Base-by-base conservation (phyloP, 1,140 invertebrate genomes). In the Nomia melanderi region DNA sequence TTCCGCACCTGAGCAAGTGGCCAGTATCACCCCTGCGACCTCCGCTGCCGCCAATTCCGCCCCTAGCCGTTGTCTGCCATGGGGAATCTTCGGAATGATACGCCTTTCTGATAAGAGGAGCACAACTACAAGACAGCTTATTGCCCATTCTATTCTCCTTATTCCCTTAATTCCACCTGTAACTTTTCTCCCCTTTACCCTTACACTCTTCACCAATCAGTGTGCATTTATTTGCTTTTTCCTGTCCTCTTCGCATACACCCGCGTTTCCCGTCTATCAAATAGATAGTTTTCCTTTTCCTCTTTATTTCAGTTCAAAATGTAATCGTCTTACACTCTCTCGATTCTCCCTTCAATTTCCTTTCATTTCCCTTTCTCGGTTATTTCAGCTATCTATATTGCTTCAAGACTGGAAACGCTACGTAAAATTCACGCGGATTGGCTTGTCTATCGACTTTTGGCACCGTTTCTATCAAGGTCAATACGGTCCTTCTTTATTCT, bases 61-160 rank as follows among this genome's bases (percentile, higher is more conserved):
- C 77, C 71, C 87, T 88, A 63, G 87, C 86, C 53, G 86, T 87
- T 81, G 96, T 95, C 92, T 97, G 96, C 96, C 97, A 97, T 89
- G 97, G 97, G 86, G 97, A 96, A 92, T 98, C 97, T 91, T 98
- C 97, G 91, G 98, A 97, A 89, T 97, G 95, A 94, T 98, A 98
- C 86, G 96, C 96, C 93, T 98, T 98, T 93, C 97, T 95, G 89
- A 98, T 96, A 86, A 98, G 94, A 77, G 98, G 98, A 85, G 97
- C 97, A 93, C 98, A 98, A 86, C 97, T 98, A 93, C 97, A 98
- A 91, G 96, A 97, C 88, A 98, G 93, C 94, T 98, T 98, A 94
- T 98, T 98, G 92, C 98, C 97, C 97, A 99, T 98, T 88, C 90
- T 92, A 78, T 78, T 82, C 67, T 57, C 72, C 36, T 80, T 80